Percentiles rank a stretch among this genome's conserved stretches.
These are phyloP conservation scores for Trachurus trachurus DNA, from an alignment of 2,797 vertebrate species.

Conservation along the genomic window DNA sequence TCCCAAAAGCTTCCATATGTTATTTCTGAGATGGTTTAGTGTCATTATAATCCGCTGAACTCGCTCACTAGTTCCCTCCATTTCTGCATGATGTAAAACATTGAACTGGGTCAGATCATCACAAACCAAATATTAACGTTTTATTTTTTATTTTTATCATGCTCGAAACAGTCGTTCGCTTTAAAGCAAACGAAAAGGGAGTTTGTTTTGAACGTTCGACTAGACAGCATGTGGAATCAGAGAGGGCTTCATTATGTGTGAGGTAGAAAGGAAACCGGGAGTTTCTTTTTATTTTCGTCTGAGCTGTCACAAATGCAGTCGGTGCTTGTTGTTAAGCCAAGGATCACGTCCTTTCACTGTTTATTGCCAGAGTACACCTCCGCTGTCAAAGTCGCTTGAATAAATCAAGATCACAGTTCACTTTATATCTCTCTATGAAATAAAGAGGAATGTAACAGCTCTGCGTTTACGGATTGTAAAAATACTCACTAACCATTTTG, in stretches of 20 bases:
- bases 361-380: background rate
- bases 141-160: background rate
- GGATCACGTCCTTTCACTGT: background rate
- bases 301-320: background rate
- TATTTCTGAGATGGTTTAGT: background rate
- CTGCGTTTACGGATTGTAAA: background rate
- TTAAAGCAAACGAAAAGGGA: background rate
- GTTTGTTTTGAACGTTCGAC: background rate
- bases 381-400: background rate
- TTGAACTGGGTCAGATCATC: background rate
- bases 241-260: slow-evolving; percentile 2
- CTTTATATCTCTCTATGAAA: background rate
- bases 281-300: background rate
- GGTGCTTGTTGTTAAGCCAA: background rate
- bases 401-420: slow-evolving; percentile 4
- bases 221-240: slow-evolving; percentile 2
- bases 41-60: background rate
- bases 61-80: no score
- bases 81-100: background rate
- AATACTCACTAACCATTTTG: slow-evolving; percentile 8
- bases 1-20: background rate
- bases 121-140: background rate
- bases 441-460: background rate
- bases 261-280: background rate
- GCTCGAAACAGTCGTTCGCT: background rate